Conservation (phyloP, 2,888 invertebrate species). For the Hirtodrosophila cameraria region DNA sequence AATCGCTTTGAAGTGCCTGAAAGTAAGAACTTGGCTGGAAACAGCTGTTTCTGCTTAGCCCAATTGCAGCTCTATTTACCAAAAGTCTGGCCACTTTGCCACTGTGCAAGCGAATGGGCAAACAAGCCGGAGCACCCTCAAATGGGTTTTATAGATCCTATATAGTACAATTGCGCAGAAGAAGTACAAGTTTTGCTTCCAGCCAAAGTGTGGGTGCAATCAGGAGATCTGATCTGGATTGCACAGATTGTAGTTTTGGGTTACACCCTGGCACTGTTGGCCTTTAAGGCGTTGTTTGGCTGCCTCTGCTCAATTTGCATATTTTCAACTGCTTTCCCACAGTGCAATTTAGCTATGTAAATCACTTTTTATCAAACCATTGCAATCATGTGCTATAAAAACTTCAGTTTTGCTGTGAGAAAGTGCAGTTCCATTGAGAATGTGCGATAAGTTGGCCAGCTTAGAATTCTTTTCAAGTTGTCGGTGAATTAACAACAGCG, state of each 20-base stretch:
- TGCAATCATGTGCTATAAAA: slow-evolving; percentile 49
- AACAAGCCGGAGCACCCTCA: not conserved
- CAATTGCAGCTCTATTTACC: not conserved
- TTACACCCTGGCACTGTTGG: slow-evolving; percentile 24
- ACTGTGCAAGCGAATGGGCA: not conserved
- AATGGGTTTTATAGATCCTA: too few species aligned
- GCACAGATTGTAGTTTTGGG: slow-evolving; percentile 33
- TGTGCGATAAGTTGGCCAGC: slow-evolving; percentile 17
- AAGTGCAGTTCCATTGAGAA: slow-evolving; percentile 39
- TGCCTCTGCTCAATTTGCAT: slow-evolving; percentile 44
- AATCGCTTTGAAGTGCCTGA: slow-evolving; percentile 7
- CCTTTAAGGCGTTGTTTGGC: slow-evolving; percentile 9
- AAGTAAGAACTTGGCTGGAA: not conserved
- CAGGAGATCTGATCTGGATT: slow-evolving; percentile 41
- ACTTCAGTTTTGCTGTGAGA: slow-evolving; percentile 38
- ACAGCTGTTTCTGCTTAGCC: not conserved
- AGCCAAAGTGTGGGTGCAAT: slow-evolving; percentile 32
- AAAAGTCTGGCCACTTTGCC: not conserved
- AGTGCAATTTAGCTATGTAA: slow-evolving; percentile 51
- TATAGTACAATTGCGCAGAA: slow-evolving; percentile 7
- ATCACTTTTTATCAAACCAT: slow-evolving; percentile 44
- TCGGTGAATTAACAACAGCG: too few species aligned
- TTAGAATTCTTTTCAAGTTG: too few species aligned
- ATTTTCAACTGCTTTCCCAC: slow-evolving; percentile 36
- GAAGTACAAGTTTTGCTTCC: too few species aligned